Evolutionary conservation across 2,797 vertebrate species (phyloP).

Genomic region (Decapterus maruadsi): DNA sequence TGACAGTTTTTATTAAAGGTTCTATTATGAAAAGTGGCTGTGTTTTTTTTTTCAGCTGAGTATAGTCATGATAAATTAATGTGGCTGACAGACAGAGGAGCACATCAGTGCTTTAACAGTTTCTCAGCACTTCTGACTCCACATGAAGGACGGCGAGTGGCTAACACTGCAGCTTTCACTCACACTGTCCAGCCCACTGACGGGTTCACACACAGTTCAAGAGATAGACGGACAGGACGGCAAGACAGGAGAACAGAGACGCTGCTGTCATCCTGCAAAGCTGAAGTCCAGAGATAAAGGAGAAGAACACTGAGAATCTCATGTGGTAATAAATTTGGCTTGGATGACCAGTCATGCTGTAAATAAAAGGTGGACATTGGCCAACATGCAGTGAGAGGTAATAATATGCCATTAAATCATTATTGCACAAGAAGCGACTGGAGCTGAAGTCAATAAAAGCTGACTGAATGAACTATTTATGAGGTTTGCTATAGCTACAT

Average conservation of each 20-base stretch:
- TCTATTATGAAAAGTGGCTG: constrained; percentile 1
- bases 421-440: not conserved
- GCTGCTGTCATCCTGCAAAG: constrained; percentile 9
- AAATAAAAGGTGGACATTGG: not conserved
- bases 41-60: not conserved
- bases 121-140: not conserved
- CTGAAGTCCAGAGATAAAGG: not conserved
- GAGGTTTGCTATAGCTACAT: no score
- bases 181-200: not conserved
- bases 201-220: constrained; percentile 26
- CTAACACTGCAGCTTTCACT: constrained; percentile 21
- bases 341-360: not conserved
- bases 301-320: not conserved
- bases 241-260: not conserved
- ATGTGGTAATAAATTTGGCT: not conserved
- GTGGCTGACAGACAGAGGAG: not conserved
- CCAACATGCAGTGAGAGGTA: not conserved
- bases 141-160: constrained; percentile 4
- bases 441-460: not conserved
- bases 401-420: not conserved
- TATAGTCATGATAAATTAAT: constrained; percentile 15
- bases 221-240: not conserved
- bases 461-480: no score
- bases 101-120: constrained; percentile 2
- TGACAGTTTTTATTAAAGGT: not conserved